Evolutionary conservation across 1,140 invertebrate species (phyloP), one percentile per base, ranked within the genome.

Genomic region (Leptopilina clavipes): DNA sequence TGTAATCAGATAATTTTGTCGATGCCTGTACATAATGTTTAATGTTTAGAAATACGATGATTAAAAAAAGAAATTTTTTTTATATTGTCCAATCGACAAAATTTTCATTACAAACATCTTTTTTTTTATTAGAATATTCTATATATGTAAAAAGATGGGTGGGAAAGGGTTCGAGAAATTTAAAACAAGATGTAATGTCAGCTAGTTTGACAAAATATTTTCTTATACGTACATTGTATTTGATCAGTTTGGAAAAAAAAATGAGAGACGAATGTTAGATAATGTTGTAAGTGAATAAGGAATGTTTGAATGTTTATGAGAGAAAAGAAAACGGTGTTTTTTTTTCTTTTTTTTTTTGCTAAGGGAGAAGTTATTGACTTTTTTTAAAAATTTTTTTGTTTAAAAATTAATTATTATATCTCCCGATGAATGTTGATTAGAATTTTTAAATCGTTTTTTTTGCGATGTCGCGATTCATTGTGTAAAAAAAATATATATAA

Each of bases 1-100:
- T 65, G 22, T 65, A 65, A 65, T 31, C 12, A 65, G 56, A 12
- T 12, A 22, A 25, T 65, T 19, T 19, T 65, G 59, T 37, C 25
- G 59, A 65, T 65, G 31, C 31, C 59, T 65, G 59, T 65, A 65
- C 22, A 65, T 65, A 65, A 31, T 65, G 12, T 65, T 65, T 31
- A 25, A 22, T 31, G 19, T 65, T 65, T 65, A 52, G 12, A 65
- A 65, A n/a, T 17, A 7, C 19, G 5, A 6, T 1, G 3, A 7
- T 31, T 31, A 14, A 31, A n/a, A 3, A 18, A 18, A 19, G 18
- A 22, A 22, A 10, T 10, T 19, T 54, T 54, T 54, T 19, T 18
- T 19, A 19, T 19, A 9, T 19, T 9, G 52, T 18, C 9, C 17
- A 18, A 31, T 65, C 48, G 48, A 52, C 48, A 52, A 12, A 52